These are phyloP conservation scores for Salvelinus sp. DNA, from an alignment of 2,113 vertebrate genomes.

Conservation along the genomic window DNA sequence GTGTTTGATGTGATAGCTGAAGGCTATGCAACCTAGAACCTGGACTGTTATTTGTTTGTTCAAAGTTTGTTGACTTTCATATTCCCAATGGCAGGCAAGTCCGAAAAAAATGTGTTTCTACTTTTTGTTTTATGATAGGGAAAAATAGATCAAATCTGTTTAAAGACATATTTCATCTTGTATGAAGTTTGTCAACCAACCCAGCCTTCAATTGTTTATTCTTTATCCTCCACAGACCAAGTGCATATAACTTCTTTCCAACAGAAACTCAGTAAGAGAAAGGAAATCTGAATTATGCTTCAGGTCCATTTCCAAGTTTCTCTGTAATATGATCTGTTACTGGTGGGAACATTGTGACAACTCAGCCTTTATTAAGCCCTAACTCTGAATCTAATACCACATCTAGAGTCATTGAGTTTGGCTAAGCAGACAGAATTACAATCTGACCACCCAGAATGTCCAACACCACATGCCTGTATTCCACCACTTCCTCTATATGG, in stretches of 20 bases:
- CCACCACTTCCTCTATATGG: background rate
- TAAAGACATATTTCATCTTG: background rate
- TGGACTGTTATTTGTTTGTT: background rate
- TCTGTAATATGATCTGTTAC: too few relatives aligned
- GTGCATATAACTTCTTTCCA: background rate
- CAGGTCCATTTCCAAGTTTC: too few relatives aligned
- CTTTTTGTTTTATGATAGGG: background rate
- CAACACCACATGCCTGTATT: background rate
- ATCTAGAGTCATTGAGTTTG: background rate
- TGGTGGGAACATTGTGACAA: background rate
- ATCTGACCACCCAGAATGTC: background rate
- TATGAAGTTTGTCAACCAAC: background rate
- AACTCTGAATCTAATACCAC: background rate
- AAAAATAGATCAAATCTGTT: background rate
- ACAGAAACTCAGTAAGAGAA: background rate
- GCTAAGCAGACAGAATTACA: background rate
- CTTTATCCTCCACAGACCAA: background rate
- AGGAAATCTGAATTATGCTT: too few relatives aligned
- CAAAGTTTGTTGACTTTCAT: background rate
- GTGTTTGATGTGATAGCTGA: conserved; percentile 21
- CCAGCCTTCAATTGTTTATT: background rate
- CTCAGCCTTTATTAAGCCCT: background rate
- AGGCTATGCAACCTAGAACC: background rate
- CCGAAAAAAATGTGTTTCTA: background rate
- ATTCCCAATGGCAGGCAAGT: background rate